Evolutionary conservation across 2,888 invertebrate species (phyloP), one percentile per base, ranked within the genome.

Genomic region (Aleiodes testaceus): DNA sequence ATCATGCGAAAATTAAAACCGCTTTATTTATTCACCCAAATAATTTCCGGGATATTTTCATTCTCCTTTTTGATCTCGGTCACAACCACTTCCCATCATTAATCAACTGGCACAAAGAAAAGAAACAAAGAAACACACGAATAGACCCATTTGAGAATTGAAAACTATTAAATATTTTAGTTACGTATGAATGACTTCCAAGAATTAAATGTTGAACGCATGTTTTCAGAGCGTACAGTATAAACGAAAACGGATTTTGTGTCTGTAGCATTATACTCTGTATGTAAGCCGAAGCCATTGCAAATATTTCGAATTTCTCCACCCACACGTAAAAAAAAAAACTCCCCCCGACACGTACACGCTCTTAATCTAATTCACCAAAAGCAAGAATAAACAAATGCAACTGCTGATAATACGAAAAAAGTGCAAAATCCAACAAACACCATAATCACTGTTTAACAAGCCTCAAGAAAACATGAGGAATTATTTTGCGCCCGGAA

Each of bases 201-300:
- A 66, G 70, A 66, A 71, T 66, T 26, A 66, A 70, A 66, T 72
- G 70, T 30, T 22, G 47, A 59, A 16, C 66, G 50, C 68, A 72
- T 74, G 70, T 74, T 72, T 74, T 72, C 45, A 36, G 72, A 68
- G 68, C 44, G 72, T 65, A 36, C 72, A 70, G 70, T 74, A 74
- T 64, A 36, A 26, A 26, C 69, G 45, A 45, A 63, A 50, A 67
- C 65, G 44, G 59, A 65, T 67, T 61, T 63, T 45, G 49, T 22
- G 30, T 65, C 49, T 22, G 49, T 69, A 66, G 63, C 45, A 47
- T 52, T 42, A 22, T 22, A 67, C 59, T 47, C 53, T 22, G 55
- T 44, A 63, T 69, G 72, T 66, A 69, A 74, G 61, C 68, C 53
- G 65, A 74, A 70, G 53, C 72, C 66, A 36, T 68, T 61, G 50